Evolutionary conservation across 2,888 invertebrate genomes (phyloP), one percentile per base, ranked within the genome.

Genomic region (Ormia ochracea): DNA sequence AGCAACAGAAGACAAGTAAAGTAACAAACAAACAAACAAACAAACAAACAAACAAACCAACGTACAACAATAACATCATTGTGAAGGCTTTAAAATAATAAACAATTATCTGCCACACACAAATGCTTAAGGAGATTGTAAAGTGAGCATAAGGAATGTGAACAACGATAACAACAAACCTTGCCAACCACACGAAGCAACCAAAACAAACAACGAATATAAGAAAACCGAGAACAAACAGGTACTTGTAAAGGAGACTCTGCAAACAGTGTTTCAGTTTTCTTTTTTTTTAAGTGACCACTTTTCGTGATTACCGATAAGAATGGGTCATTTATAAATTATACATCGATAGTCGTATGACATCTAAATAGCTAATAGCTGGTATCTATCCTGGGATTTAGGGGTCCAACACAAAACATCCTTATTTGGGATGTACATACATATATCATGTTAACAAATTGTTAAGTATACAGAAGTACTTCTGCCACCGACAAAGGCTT

Each of bases 21-120:
- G 38, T n/a, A 63, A 36, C 23, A 10, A 61, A 50, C 48, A 28
- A 52, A 19, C 45, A 66, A 68, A 31, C 17, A 28, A 45, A 68
- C 28, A 58, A 48, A 54, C 52, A 65, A 63, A 31, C 31, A 21
- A 70, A 38, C 45, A 36, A 50, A 10, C 48, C n/a, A n/a, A n/a
- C n/a, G n/a, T n/a, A n/a, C n/a, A n/a, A n/a, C n/a, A n/a, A n/a
- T n/a, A 73, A 68, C 28, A 69, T 58, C 69, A 63, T 65, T 69
- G 63, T 68, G 61, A 75, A 72, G 76, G 70, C 76, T 80, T 80
- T 80, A 72, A 61, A 80, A 79, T 79, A 79, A 80, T 80, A 80
- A 80, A 80, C 80, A 80, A 80, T 80, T 80, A 80, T 80, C 70
- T 72, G 56, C 65, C 70, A 28, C 56, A 70, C 50, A 66, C 69